Conservation (phyloP, 2,888 invertebrate species). For the Lepidochrysops patricia region DNA sequence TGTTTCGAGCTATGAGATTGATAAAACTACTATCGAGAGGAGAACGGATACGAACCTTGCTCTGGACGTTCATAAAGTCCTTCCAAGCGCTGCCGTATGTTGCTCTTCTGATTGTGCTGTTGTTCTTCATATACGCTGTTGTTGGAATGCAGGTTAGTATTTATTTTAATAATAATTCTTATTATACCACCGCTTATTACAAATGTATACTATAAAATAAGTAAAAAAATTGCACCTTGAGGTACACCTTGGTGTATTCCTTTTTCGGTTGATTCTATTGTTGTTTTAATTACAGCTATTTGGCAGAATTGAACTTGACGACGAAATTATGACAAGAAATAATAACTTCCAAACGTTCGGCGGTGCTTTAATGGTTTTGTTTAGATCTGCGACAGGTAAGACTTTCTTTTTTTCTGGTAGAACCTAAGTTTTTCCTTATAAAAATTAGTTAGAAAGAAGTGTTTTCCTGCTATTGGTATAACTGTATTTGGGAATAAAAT, state of each 20-base stretch:
- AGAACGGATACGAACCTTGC: conserved; percentile 95
- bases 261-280: not conserved
- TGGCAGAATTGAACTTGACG: conserved; percentile 89
- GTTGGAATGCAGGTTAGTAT: conserved; percentile 97
- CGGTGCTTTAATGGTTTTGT: conserved; percentile 95
- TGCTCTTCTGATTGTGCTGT: conserved; percentile 95
- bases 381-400: conserved; percentile 92
- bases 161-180: not conserved
- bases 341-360: conserved; percentile 99
- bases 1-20: conserved; percentile 92
- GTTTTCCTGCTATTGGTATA: too few species aligned
- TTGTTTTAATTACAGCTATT: conserved; percentile 78
- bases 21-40: conserved; percentile 97
- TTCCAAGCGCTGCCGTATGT: conserved; percentile 99
- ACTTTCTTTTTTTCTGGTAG: not conserved
- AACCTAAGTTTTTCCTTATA: too few species aligned
- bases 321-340: conserved; percentile 88
- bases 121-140: conserved; percentile 99
- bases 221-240: not conserved
- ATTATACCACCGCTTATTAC: not conserved
- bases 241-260: not conserved
- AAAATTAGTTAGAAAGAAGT: too few species aligned
- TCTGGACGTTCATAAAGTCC: conserved; percentile 99
- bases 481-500: too few species aligned
- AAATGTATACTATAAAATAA: not conserved